Conservation (phyloP, 2,888 invertebrate genomes). For the Temnothorax rugatulus region DNA sequence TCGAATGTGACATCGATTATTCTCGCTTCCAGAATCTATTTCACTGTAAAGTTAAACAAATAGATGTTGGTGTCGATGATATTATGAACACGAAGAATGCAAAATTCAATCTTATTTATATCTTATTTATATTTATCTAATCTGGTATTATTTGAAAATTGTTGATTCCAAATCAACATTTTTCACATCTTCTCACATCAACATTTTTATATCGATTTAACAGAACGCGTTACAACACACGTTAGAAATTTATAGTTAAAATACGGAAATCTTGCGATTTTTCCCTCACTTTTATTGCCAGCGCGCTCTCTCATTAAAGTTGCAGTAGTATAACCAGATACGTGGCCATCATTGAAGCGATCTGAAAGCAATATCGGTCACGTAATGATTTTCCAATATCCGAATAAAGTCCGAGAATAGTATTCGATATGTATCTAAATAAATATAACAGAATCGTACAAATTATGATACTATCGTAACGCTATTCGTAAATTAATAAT, state of each 20-base stretch:
- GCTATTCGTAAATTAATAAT: background rate
- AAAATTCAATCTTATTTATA: background rate
- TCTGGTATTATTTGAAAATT: background rate
- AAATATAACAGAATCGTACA: background rate
- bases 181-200: no score
- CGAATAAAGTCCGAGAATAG: background rate
- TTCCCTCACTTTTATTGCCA: background rate
- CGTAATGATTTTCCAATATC: constrained; percentile 18
- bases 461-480: background rate
- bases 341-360: constrained; percentile 77
- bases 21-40: background rate
- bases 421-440: background rate
- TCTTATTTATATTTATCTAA: background rate
- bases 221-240: background rate
- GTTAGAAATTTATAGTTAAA: constrained; percentile 6
- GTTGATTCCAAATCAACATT: background rate
- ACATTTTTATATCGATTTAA: constrained; percentile 18
- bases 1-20: background rate
- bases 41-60: background rate
- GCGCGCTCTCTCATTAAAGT: constrained; percentile 66
- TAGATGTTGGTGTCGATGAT: background rate
- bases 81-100: background rate
- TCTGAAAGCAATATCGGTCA: constrained; percentile 73
- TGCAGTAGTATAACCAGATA: constrained; percentile 83
- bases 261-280: background rate